Evolutionary conservation across 2,113 vertebrate species (phyloP).

Genomic region (Phrynosoma blainvillii): DNA sequence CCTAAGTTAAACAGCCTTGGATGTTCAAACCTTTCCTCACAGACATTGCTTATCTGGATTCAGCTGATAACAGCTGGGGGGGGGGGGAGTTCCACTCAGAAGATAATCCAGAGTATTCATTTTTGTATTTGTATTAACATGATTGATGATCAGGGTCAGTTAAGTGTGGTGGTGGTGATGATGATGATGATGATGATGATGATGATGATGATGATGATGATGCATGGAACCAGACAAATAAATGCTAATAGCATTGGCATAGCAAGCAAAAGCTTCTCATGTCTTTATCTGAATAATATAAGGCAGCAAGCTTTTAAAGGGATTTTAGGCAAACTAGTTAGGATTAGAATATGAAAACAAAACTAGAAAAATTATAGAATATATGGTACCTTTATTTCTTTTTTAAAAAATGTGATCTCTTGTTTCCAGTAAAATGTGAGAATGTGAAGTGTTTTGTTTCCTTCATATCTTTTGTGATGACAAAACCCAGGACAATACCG

Average conservation of each 20-base stretch:
- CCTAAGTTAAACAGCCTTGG: not conserved
- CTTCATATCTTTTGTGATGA: not conserved
- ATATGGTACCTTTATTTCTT: not conserved
- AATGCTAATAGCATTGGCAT: too few species aligned
- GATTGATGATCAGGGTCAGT: not conserved
- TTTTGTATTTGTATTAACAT: not conserved
- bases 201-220: too few species aligned
- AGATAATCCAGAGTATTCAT: not conserved
- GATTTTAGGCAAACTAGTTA: not conserved
- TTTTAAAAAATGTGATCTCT: not conserved
- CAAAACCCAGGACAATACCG: not conserved
- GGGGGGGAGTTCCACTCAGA: not conserved
- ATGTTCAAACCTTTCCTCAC: not conserved
- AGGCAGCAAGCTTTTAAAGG: not conserved
- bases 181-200: too few species aligned
- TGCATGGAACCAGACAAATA: not conserved
- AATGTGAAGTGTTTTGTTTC: not conserved
- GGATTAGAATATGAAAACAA: not conserved
- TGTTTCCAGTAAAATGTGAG: not conserved
- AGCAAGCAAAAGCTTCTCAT: not conserved
- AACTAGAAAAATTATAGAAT: not conserved
- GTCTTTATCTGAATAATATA: too few species aligned
- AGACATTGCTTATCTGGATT: not conserved
- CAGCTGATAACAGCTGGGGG: not conserved
- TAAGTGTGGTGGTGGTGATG: too few species aligned